Evolutionary conservation across 2,888 invertebrate genomes (phyloP).

Genomic region (Drosophila prostipennis): DNA sequence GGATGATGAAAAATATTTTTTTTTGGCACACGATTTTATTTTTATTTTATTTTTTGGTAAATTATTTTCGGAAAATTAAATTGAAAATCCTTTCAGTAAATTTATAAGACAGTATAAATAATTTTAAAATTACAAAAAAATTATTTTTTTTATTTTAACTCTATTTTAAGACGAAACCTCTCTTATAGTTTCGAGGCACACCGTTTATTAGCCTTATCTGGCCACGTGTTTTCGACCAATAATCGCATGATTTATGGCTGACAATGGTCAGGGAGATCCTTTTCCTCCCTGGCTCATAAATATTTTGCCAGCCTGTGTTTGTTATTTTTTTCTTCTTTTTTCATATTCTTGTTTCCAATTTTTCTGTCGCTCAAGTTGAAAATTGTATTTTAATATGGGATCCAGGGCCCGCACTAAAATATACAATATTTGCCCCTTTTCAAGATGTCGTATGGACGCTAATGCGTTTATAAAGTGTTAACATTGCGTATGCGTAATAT

Average conservation of each 20-base stretch:
- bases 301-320: slow-evolving; percentile 41
- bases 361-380: slow-evolving; percentile 56
- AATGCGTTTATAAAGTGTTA: slow-evolving; percentile 79
- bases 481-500: slow-evolving; percentile 72
- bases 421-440: slow-evolving; percentile 18
- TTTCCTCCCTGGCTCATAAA: slow-evolving; percentile 47
- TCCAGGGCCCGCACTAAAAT: background rate
- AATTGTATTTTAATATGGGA: slow-evolving; percentile 68
- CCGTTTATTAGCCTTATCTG: slow-evolving; percentile 48
- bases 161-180: background rate
- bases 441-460: slow-evolving; percentile 32
- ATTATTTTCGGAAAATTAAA: too few relatives aligned
- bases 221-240: slow-evolving; percentile 69
- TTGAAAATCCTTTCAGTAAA: too few relatives aligned
- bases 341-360: slow-evolving; percentile 15
- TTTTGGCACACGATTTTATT: too few relatives aligned
- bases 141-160: too few relatives aligned
- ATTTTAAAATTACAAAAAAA: too few relatives aligned
- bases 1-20: too few relatives aligned
- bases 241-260: slow-evolving; percentile 68
- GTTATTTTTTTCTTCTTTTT: slow-evolving; percentile 12
- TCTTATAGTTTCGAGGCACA: slow-evolving; percentile 2
- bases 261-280: slow-evolving; percentile 36
- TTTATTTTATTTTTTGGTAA: too few relatives aligned
- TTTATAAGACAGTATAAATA: too few relatives aligned